phyloP scores from a whole-genome alignment of 2,113 vertebrate genomes.

The Puma concolor region DNA sequence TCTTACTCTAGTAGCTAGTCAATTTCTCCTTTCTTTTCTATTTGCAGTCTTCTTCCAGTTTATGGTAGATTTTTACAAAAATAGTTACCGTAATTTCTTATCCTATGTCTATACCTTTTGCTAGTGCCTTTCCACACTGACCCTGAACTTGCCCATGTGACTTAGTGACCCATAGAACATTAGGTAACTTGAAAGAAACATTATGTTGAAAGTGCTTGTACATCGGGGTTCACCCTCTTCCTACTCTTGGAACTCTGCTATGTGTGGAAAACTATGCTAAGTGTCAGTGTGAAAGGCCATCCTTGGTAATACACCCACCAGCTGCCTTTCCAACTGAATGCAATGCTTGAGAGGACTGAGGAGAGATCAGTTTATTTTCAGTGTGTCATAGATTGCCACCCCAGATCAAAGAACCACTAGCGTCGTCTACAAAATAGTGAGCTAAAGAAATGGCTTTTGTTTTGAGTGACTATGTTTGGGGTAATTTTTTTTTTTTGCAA shows the following conservation, averaged over 20 bases:
- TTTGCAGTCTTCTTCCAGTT: background rate
- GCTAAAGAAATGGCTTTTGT: background rate
- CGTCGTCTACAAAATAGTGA: background rate
- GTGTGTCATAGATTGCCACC: background rate
- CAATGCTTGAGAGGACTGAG: background rate
- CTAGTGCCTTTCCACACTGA: background rate
- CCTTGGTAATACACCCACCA: background rate
- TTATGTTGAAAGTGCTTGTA: background rate
- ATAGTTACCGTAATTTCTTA: background rate
- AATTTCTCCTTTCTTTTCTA: background rate
- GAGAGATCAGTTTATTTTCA: background rate
- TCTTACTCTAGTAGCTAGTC: background rate
- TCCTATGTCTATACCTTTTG: background rate
- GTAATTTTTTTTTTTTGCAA: background rate
- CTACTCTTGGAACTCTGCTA: background rate
- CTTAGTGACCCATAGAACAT: background rate
- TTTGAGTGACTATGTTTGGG: background rate
- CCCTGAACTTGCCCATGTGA: background rate
- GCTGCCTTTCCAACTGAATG: background rate
- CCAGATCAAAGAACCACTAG: background rate
- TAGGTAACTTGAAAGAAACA: background rate
- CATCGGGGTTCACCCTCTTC: background rate
- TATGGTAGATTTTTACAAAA: background rate
- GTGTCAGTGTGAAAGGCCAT: background rate
- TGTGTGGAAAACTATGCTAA: background rate